Evolutionary conservation across 2,113 vertebrate genomes (phyloP).

Genomic region (Phasianus colchicus): DNA sequence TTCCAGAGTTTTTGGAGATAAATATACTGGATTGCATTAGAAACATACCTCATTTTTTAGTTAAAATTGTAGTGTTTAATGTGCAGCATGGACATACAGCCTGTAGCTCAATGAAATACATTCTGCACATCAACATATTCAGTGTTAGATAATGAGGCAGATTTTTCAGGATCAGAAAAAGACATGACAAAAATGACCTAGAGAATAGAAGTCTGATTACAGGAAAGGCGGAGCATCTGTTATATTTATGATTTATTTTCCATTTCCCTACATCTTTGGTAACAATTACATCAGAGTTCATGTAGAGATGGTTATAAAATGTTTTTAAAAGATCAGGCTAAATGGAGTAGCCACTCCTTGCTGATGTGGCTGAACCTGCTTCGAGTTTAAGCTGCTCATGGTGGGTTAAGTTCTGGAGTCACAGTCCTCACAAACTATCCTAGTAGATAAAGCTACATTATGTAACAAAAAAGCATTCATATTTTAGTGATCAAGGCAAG

Average conservation of each 20-base stretch:
- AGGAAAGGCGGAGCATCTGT: not conserved
- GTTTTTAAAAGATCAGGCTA: not conserved
- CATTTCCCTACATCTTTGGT: not conserved
- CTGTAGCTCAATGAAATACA: not conserved
- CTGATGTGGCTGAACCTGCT: not conserved
- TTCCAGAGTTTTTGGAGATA: not conserved
- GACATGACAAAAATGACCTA: not conserved
- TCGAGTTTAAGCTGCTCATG: fast-evolving
- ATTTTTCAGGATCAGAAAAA: not conserved
- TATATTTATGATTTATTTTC: slow-evolving; percentile 5
- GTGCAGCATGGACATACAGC: not conserved
- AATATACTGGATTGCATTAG: not conserved
- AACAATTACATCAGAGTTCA: not conserved
- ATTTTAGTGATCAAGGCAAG: not conserved
- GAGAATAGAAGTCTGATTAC: not conserved
- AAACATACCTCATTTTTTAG: not conserved
- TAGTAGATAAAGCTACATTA: not conserved
- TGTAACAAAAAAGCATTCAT: not conserved
- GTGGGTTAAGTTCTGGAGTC: not conserved
- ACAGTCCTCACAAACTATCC: not conserved
- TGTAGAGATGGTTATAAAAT: not conserved
- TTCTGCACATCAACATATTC: not conserved
- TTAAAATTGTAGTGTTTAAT: not conserved
- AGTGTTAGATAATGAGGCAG: not conserved
- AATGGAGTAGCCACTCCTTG: not conserved